These are phyloP conservation scores for Lepus townsendii DNA, from an alignment of 2,797 vertebrate genomes.

Conservation along the genomic window DNA sequence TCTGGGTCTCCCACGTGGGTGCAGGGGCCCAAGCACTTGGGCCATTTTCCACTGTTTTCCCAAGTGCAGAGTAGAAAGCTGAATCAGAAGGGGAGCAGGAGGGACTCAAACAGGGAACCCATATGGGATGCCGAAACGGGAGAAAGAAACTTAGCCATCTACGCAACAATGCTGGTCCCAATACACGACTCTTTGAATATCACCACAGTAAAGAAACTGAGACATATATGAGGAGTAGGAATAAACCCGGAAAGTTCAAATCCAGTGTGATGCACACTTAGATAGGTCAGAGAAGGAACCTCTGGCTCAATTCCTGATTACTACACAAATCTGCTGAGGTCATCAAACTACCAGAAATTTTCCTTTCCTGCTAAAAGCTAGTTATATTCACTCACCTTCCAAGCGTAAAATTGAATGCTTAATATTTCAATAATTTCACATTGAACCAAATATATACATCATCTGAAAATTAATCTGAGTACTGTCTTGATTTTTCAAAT, in stretches of 20 bases:
- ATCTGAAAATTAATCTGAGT: background rate
- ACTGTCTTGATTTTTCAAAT: background rate
- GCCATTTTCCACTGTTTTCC: too few relatives aligned
- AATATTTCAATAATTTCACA: background rate
- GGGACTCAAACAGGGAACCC: too few relatives aligned
- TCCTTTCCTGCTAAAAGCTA: background rate
- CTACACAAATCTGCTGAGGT: background rate
- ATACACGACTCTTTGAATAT: too few relatives aligned
- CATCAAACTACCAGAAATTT: background rate
- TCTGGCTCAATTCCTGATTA: background rate
- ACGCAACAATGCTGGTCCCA: too few relatives aligned
- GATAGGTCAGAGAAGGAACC: background rate
- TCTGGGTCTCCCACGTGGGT: too few relatives aligned
- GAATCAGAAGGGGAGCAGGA: too few relatives aligned
- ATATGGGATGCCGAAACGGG: too few relatives aligned
- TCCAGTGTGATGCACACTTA: background rate
- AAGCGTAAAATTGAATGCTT: background rate
- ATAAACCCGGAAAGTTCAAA: background rate
- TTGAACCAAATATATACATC: background rate
- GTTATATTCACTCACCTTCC: background rate
- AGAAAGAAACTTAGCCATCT: too few relatives aligned
- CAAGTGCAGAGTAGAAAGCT: too few relatives aligned
- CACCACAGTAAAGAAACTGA: background rate
- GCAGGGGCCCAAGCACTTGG: too few relatives aligned
- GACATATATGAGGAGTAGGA: background rate